Base-by-base conservation (phyloP, 2,797 vertebrate species). In the Sternotherus odoratus region DNA sequence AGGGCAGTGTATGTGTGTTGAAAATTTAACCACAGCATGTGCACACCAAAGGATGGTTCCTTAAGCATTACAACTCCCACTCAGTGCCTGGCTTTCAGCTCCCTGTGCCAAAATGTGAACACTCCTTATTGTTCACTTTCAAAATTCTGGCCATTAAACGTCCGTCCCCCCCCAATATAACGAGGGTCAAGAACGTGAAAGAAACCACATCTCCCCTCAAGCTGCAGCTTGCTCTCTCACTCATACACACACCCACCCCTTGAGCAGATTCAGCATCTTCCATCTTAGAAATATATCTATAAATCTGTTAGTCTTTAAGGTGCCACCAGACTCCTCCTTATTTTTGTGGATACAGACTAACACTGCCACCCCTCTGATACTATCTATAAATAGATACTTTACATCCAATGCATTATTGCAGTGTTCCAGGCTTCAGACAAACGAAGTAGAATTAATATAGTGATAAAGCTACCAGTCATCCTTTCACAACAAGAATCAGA, bases 31-130 rank as follows among this genome's bases (percentile, higher is more conserved):
- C 0, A 51, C 1, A 92, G 50, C 9, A 86, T 3, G 33, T 28
- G 87, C 66, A 86, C 28, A 81, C 80, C 50, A 95, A 93, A 79
- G 89, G 39, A 50, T 2, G 24, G 36, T 36, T 51, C 36, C 48
- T 72, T 51, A 57, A 82, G 85, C 24, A n/a, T 43, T 24, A 43
- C 16, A 0, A 0, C 46, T 92, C 79, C 88, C 80, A 77, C 0
- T 51, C 24, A 8, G 13, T 48, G 49, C 9, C 51, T 88, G 50
- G 57, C 90, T 50, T 88, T 80, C 82, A 82, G 53, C 74, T 78
- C 83, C 79, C 36, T 30, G 43, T 12, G 54, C 60, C 72, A 72
- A 66, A 43, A 83, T 6, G 79, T 77, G 63, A 87, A 36, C 56
- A 36, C 6, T 82, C 13, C 6, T 16, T 83, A 51, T 77, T 51